A percentile compares a stretch with the other conserved stretches of the same genome.
Evolutionary conservation across 1,140 invertebrate species (phyloP).

Genomic region (Brachionus asplanchnoidis): DNA sequence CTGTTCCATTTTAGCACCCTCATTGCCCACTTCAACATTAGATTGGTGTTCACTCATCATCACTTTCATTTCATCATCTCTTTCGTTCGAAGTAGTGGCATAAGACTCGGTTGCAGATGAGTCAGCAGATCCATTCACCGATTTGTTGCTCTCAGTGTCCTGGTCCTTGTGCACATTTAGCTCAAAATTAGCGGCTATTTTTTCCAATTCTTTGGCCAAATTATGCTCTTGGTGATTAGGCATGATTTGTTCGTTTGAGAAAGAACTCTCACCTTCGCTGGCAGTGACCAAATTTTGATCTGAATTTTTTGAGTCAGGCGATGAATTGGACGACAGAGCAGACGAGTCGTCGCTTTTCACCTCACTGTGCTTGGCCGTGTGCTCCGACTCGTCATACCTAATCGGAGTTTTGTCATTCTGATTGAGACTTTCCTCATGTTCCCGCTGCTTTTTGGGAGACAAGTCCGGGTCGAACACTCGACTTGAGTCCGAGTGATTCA

Average conservation of each 20-base stretch:
- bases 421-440: not conserved
- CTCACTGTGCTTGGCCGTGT: not conserved
- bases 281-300: conserved; percentile 28
- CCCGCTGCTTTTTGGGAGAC: not conserved
- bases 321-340: not conserved
- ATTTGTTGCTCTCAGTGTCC: conserved; percentile 6
- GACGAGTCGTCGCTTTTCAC: not conserved
- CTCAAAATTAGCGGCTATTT: not conserved
- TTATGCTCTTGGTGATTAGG: not conserved
- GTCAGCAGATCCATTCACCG: not conserved
- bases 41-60: not conserved
- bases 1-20: not conserved
- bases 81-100: not conserved
- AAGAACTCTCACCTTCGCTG: conserved; percentile 3
- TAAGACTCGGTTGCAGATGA: not conserved
- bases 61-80: not conserved
- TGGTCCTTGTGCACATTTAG: not conserved
- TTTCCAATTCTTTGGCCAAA: conserved; percentile 13
- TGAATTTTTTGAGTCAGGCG: not conserved
- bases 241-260: not conserved
- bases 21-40: not conserved
- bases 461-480: not conserved
- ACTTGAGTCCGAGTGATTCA: conserved; percentile 27
- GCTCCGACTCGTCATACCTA: not conserved
- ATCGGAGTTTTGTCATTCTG: conserved; percentile 23